Base-by-base conservation (phyloP, 2,888 invertebrate species). In the Liodrosophila aerea region DNA sequence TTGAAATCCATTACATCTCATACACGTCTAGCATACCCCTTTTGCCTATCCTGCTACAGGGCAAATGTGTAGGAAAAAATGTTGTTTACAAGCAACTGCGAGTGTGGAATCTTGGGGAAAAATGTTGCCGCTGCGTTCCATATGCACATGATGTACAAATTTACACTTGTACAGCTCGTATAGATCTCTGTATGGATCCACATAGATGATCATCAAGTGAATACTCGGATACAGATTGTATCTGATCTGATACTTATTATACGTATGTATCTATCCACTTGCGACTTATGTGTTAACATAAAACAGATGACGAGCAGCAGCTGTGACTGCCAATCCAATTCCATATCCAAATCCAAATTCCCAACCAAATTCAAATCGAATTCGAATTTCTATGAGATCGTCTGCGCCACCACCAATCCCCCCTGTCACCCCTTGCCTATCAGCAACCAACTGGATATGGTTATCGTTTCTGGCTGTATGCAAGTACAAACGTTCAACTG, bases 231-330 rank as follows among this genome's bases (percentile, higher is more conserved):
- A 50, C 11, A 39, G 11, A 31, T 44, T 29, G 18, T 50, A 31
- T 36, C 7, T 27, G 29, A 8, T 33, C 12, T n/a, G n/a, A 53
- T 45, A 50, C 45, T 18, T 41, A 47, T 33, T 37, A 49, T 34
- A 36, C 36, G 8, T 39, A 31, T 15, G 13, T 22, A 47, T 43
- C 8, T 27, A 45, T 27, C 37, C 47, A 53, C 29, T 53, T 37
- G 64, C 67, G 71, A 70, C 72, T 68, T 71, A 65, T 77, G 61
- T 59, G 75, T 77, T 77, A 84, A 78, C 78, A 78, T 85, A 78
- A 85, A 85, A 62, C 78, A 78, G 78, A 78, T 78, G 78, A 78
- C 50, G 83, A 64, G 39, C 73, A 43, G 75, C 78, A 81, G 76
- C 83, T 82, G 83, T 56, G 83, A 64, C 76, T 78, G 85, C 82